These are phyloP conservation scores for Leucania comma DNA, from an alignment of 2,888 invertebrate genomes.

Conservation along the genomic window DNA sequence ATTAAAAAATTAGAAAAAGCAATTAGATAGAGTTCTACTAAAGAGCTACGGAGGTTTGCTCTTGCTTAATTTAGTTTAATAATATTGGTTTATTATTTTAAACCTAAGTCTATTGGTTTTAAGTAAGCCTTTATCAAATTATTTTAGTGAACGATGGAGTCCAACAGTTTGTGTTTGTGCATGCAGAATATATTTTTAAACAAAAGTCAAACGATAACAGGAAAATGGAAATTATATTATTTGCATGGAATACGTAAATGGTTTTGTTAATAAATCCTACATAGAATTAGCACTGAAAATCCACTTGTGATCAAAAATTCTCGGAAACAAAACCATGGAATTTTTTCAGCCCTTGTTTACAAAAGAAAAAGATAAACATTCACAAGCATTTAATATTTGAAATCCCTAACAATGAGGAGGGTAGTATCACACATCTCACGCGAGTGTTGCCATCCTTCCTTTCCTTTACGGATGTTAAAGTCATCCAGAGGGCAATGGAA, in stretches of 20 bases:
- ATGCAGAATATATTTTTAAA: background rate
- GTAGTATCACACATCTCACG: slow-evolving; percentile 13
- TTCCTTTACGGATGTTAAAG: slow-evolving; percentile 32
- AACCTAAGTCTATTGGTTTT: too few species aligned
- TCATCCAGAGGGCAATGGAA: too few species aligned
- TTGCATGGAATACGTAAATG: background rate
- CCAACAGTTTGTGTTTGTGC: too few species aligned
- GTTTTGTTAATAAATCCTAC: background rate
- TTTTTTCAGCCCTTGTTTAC: background rate
- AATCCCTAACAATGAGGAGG: slow-evolving; percentile 15
- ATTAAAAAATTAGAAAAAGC: too few species aligned
- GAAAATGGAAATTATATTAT: background rate
- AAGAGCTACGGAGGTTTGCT: too few species aligned
- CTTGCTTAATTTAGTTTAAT: too few species aligned
- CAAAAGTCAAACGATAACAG: background rate
- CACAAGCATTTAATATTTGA: slow-evolving; percentile 36
- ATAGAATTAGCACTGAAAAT: background rate
- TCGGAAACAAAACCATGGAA: background rate
- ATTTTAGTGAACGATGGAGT: too few species aligned
- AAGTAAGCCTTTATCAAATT: too few species aligned
- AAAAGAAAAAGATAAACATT: slow-evolving; percentile 2
- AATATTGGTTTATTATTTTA: too few species aligned
- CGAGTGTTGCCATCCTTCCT: slow-evolving; percentile 23
- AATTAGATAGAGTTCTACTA: too few species aligned
- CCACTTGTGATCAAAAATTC: slow-evolving; percentile 6